Base-by-base conservation (phyloP, 53 echinoderm and acorn worm genomes). In the Holothuria scabra region DNA sequence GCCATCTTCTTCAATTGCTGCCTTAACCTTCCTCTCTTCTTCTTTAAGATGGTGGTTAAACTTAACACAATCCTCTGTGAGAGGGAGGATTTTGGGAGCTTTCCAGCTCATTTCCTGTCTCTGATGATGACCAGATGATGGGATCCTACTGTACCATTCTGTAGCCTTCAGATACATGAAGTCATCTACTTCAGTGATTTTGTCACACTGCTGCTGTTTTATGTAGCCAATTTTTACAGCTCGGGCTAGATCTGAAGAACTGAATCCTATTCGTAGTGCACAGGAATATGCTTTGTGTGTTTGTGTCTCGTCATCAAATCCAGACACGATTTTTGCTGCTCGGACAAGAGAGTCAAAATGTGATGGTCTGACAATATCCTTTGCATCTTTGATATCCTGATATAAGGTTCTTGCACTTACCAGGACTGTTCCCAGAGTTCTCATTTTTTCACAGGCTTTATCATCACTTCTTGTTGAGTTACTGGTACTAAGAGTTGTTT, bases 1-100 rank as follows among this genome's bases (percentile, higher is more conserved):
- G 21, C 60, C 60, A 60, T 60, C 24, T 24, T n/a, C 60, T 60
- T 60, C 60, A 24, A 60, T 8, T 21, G 21, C 76, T 66, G 34
- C 66, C 41, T 84, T 91, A 23, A 84, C 23, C 13, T 56, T 33
- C 75, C 62, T 76, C 65, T 87, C 83, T 12, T 59, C 48, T 41
- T 68, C 57, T 2, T 63, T 57, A 10, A 90, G 78, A 46, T 38
- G 87, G 32, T 18, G 38, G 79, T 90, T 84, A 34, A 87, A 84
- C 25, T 84, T 75, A 21, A 87, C 69, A 56, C 84, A 87, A 52
- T 91, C 87, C 28, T 87, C 75, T 34, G 91, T 91, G 6, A 91
- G 76, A 13, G 91, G 91, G 32, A 91, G 84, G 8, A 76, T 19
- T 59, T 87, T 83, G 37, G 87, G 83, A 4, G 66, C 49, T 38